These are phyloP conservation scores for Xylophagus ater DNA, from an alignment of 2,888 invertebrate species.

Conservation along the genomic window DNA sequence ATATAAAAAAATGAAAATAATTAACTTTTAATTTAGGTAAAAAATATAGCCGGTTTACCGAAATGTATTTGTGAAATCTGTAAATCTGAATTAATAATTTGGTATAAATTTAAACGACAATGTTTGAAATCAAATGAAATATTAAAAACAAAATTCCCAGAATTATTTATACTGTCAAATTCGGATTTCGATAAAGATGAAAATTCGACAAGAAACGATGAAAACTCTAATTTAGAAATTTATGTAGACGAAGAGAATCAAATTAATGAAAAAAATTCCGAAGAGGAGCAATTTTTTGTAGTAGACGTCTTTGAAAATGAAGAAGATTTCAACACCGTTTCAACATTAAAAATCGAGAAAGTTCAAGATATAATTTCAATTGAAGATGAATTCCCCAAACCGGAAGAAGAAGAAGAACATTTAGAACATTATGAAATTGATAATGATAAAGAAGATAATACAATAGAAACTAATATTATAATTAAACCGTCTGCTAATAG, in stretches of 20 bases:
- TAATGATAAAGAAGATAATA: neutral
- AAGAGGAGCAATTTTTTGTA: no score
- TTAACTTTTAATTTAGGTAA: slow-evolving; percentile 7
- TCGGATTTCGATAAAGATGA: neutral
- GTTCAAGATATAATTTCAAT: no score
- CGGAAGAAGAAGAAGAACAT: no score
- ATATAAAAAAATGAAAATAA: no score
- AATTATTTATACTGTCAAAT: neutral
- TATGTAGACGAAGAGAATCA: neutral
- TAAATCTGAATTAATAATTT: slow-evolving; percentile 17
- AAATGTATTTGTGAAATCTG: slow-evolving; percentile 16
- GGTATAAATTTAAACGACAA: slow-evolving; percentile 13
- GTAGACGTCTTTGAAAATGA: neutral
- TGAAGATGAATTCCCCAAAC: no score
- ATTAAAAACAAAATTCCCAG: slow-evolving; percentile 6
- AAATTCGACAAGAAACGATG: neutral
- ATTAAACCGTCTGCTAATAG: no score
- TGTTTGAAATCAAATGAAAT: slow-evolving; percentile 13
- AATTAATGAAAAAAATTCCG: neutral
- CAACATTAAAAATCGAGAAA: no score
- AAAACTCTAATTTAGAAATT: neutral
- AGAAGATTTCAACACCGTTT: neutral
- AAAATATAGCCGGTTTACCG: slow-evolving; percentile 10
- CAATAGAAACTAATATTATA: no score
- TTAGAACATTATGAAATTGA: neutral